A percentile compares a stretch with the other conserved stretches of the same genome.
phyloP scores from a whole-genome alignment of 2,797 vertebrate species.

The Pseudochirops corinnae region DNA sequence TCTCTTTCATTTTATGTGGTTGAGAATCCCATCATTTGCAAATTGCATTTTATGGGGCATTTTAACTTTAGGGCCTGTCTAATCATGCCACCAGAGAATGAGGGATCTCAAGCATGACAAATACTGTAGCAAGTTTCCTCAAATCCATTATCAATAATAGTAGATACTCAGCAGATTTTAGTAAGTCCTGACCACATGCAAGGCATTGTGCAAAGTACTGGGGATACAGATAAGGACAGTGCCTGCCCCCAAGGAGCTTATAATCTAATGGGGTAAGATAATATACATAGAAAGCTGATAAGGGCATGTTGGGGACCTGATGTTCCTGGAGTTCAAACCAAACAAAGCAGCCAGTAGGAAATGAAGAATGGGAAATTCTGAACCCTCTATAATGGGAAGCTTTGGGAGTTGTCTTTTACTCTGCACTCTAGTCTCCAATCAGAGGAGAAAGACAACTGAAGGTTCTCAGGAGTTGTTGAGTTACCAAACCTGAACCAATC shows the following conservation, averaged over 20 bases:
- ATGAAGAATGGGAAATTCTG: too few relatives aligned
- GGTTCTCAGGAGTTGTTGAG: too few relatives aligned
- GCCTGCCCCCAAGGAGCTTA: background rate
- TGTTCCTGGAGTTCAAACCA: too few relatives aligned
- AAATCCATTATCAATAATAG: background rate
- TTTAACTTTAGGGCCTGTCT: background rate
- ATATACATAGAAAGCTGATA: too few relatives aligned
- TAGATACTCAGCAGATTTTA: background rate
- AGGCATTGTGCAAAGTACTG: background rate
- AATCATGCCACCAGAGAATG: background rate
- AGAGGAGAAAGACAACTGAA: too few relatives aligned
- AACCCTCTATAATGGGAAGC: too few relatives aligned
- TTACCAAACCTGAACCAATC: too few relatives aligned
- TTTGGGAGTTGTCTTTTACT: too few relatives aligned
- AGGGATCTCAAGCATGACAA: background rate
- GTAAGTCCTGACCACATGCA: background rate
- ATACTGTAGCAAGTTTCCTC: background rate
- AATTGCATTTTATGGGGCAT: background rate
- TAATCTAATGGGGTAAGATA: background rate
- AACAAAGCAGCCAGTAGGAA: too few relatives aligned
- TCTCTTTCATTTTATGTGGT: slow-evolving; percentile 16
- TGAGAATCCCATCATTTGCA: background rate
- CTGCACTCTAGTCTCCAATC: too few relatives aligned
- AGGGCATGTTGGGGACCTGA: too few relatives aligned
- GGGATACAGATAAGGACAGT: background rate